Percentiles rank a stretch among this genome's conserved stretches.
Conservation (phyloP, 1,140 invertebrate species). For the Wasmannia auropunctata region DNA sequence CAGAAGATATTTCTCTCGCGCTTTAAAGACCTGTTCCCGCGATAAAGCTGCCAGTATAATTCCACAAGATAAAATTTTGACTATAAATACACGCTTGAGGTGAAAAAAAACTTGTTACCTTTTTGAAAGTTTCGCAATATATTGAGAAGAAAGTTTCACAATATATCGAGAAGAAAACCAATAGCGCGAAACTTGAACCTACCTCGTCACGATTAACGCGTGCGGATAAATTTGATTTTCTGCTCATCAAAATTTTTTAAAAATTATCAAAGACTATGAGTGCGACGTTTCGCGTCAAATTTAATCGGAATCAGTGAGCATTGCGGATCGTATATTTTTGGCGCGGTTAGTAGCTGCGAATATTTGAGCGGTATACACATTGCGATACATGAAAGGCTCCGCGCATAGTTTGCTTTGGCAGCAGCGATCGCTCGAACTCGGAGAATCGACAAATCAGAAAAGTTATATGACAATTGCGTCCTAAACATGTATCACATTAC, state of each 20-base stretch:
- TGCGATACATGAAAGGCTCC: constrained; percentile 9
- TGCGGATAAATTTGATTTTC: not conserved
- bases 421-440: not conserved
- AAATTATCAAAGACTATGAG: not conserved
- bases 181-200: not conserved
- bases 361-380: not conserved
- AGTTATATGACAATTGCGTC: not conserved
- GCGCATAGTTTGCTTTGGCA: constrained; percentile 7
- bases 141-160: too few species aligned
- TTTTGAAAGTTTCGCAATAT: constrained; percentile 30
- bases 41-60: constrained; percentile 17
- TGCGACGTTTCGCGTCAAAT: not conserved
- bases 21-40: not conserved
- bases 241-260: not conserved
- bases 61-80: not conserved
- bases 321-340: constrained; percentile 22
- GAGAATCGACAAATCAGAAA: constrained; percentile 20
- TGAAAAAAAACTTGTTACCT: not conserved
- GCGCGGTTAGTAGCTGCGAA: not conserved
- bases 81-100: not conserved
- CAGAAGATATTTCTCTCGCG: not conserved
- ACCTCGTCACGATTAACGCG: not conserved
- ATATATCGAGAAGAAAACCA: not conserved
- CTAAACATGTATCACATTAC: constrained; percentile 15
- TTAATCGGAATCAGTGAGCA: constrained; percentile 7